Evolutionary conservation across 2,113 vertebrate genomes (phyloP), one percentile per base, ranked within the genome.

Genomic region (Blennius ocellaris): DNA sequence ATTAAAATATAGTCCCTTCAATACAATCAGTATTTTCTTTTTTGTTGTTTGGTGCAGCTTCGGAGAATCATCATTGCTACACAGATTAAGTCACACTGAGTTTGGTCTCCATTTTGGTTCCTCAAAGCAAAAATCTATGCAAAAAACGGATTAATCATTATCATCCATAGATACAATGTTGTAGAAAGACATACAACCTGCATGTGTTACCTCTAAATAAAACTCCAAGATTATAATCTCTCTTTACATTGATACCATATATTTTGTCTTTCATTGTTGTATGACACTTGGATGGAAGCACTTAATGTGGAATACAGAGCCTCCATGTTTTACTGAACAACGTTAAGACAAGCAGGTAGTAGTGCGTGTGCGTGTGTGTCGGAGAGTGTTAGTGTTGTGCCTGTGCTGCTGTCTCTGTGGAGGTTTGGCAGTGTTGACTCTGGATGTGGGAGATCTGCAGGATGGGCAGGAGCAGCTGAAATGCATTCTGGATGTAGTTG

Each of bases 391-490:
- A 93, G 14, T 84, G 87, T 15, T 81, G 56, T 10, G 48, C 55
- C 45, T 89, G 80, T 44, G 58, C 66, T 36, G 53, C 59, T 30
- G 77, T 68, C 54, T 93, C 88, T 60, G 80, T 73, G 55, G 56
- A 8, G 21, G 82, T 15, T 85, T 83, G 91, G 44, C 68, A 84
- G 75, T 90, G 75, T 69, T 87, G 86, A 65, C 81, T 93, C 84
- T 96, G 95, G 82, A 98, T 93, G 41, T 97, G 95, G 9, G 96
- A 97, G 48, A 95, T 93, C 72, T 99, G 97, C 67, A 99, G 94
- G 64, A 99, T 82, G 0, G 98, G 96, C 84, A 98, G 93, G 84
- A 99, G 90, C 80, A 99, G 94, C 91, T 96, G 96, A 92, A 99
- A 95, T 60, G 97, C 98, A 48, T 97, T 96, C 70, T 96, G 95